A percentile compares a stretch with the other conserved stretches of the same genome.
Conservation (phyloP, 2,113 vertebrate genomes). For the Peromyscus leucopus region DNA sequence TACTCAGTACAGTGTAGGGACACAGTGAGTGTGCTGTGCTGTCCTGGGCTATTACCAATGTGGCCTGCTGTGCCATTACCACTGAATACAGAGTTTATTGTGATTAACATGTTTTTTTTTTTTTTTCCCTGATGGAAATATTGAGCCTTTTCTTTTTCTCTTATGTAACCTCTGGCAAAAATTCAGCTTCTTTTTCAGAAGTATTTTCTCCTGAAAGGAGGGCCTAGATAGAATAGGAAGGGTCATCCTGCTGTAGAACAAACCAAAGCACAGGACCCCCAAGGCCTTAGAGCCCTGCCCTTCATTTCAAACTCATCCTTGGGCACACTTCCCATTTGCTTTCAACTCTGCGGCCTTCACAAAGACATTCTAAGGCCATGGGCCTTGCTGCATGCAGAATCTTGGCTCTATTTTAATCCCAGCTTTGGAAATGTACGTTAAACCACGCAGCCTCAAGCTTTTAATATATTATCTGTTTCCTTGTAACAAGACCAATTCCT, state of each 20-base stretch:
- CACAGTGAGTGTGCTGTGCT: not conserved
- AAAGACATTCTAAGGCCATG: not conserved
- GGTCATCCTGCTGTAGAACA: slow-evolving; percentile 34
- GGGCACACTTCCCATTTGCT: slow-evolving; percentile 58
- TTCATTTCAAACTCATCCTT: slow-evolving; percentile 70
- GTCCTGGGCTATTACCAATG: not conserved
- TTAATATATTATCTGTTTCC: slow-evolving; percentile 75
- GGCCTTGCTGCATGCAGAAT: slow-evolving; percentile 51
- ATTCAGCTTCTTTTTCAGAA: slow-evolving; percentile 59
- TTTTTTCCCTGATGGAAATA: slow-evolving; percentile 79
- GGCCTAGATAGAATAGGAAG: slow-evolving; percentile 63
- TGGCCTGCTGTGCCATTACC: not conserved
- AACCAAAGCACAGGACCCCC: not conserved
- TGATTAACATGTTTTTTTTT: slow-evolving; percentile 44
- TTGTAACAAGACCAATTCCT: slow-evolving; percentile 67
- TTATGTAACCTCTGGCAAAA: slow-evolving; percentile 67
- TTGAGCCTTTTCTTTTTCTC: slow-evolving; percentile 55
- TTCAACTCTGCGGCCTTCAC: slow-evolving; percentile 44
- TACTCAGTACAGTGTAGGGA: not conserved
- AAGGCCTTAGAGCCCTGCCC: slow-evolving; percentile 8
- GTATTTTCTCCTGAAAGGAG: slow-evolving; percentile 67
- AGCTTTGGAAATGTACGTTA: slow-evolving; percentile 68
- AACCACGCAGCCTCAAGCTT: slow-evolving; percentile 55
- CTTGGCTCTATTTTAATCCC: slow-evolving; percentile 69
- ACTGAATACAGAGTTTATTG: slow-evolving; percentile 36